Percentiles rank a stretch among this genome's conserved stretches.
These are phyloP conservation scores for Aricia agestis DNA, from an alignment of 1,140 invertebrate species.

Conservation along the genomic window DNA sequence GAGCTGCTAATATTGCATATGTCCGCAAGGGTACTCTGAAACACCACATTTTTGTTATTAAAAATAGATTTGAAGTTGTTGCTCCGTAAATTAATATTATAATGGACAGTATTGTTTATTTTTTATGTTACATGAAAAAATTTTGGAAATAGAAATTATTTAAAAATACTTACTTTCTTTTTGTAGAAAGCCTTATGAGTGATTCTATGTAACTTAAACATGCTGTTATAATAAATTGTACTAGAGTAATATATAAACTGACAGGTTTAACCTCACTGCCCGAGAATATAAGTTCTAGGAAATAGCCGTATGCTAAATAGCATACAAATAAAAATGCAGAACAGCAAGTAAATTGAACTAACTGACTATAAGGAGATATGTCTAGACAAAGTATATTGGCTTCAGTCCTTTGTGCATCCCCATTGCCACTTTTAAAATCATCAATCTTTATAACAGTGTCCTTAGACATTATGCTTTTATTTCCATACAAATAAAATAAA, in stretches of 20 bases:
- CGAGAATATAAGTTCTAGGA: constrained; percentile 95
- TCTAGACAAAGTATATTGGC: constrained; percentile 86
- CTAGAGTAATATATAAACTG: constrained; percentile 94
- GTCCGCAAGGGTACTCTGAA: constrained; percentile 89
- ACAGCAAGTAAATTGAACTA: constrained; percentile 86
- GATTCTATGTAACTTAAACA: constrained; percentile 88
- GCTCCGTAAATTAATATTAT: no score
- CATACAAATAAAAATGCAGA: constrained; percentile 89
- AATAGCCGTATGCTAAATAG: constrained; percentile 93
- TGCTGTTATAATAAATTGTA: constrained; percentile 93
- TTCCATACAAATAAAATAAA: not conserved
- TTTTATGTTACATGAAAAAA: no score
- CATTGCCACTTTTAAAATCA: constrained; percentile 30
- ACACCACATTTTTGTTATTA: no score
- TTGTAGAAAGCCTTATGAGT: constrained; percentile 78
- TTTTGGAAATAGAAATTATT: no score
- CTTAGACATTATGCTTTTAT: constrained; percentile 42
- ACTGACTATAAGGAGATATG: constrained; percentile 80
- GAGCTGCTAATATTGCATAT: constrained; percentile 88
- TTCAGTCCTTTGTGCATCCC: constrained; percentile 42
- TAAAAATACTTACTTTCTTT: constrained; percentile 79
- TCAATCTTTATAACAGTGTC: constrained; percentile 59
- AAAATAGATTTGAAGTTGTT: no score
- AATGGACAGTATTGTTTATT: no score
- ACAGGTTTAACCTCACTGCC: constrained; percentile 91